Evolutionary conservation across 30 jellyfish, hydroid and myxozoan genomes (phyloP).

Genomic region (Aurelia sp.): DNA sequence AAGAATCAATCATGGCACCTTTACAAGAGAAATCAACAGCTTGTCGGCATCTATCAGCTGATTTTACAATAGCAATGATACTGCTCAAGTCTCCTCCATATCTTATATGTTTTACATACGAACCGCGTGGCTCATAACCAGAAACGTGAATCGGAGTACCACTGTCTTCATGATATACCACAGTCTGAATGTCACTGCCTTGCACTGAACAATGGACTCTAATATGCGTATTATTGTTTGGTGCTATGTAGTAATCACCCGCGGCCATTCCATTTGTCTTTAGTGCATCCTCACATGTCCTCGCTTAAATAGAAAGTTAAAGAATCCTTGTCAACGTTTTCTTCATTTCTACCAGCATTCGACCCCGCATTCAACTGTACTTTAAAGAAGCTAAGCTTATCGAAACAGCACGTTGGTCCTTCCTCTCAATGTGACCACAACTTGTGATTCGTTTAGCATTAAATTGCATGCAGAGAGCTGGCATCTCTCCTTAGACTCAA

Average conservation of each 20-base stretch:
- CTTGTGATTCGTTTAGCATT: too few species aligned
- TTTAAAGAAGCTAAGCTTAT: too few species aligned
- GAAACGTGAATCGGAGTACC: background rate
- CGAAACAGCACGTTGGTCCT: too few species aligned
- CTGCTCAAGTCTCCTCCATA: constrained; percentile 30
- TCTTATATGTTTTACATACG: background rate
- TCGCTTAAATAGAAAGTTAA: too few species aligned
- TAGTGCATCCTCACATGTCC: constrained; percentile 10
- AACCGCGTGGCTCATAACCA: constrained; percentile 21
- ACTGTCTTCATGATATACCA: background rate
- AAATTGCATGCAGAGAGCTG: too few species aligned
- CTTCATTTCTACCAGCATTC: too few species aligned
- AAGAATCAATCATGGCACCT: background rate
- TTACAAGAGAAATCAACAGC: background rate
- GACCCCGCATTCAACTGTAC: too few species aligned
- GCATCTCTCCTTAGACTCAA: too few species aligned
- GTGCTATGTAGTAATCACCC: constrained; percentile 9
- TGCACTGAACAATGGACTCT: background rate
- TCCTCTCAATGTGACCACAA: too few species aligned
- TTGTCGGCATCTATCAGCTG: constrained; percentile 37
- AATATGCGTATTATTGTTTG: constrained; percentile 1
- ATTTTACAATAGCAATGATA: constrained; percentile 5
- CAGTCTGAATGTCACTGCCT: background rate
- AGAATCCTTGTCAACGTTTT: too few species aligned
- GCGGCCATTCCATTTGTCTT: background rate